Conservation (phyloP, 2,113 vertebrate species). For the Phyllostomus discolor region DNA sequence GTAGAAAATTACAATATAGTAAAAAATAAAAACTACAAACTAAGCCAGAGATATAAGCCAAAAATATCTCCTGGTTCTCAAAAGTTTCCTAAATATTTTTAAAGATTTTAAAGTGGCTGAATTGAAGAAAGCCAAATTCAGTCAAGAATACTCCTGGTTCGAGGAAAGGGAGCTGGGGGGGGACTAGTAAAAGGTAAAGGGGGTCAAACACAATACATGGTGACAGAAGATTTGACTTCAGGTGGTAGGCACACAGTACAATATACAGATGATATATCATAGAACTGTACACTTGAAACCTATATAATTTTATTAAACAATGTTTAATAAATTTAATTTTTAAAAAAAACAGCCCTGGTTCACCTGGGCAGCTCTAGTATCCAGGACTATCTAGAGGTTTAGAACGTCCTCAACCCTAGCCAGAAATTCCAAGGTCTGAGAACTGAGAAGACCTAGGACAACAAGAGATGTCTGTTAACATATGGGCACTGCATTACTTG, state of each 20-base stretch:
- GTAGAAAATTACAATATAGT: neutral
- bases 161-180: neutral
- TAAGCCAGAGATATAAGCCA: neutral
- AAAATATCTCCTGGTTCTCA: neutral
- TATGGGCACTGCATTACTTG: neutral
- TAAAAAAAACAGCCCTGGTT: neutral
- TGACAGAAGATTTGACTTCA: neutral
- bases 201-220: neutral
- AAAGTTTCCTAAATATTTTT: neutral
- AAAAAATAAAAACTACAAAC: neutral
- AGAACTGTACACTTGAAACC: neutral
- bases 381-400: neutral
- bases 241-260: neutral
- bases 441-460: neutral
- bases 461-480: neutral
- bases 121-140: neutral
- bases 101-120: neutral
- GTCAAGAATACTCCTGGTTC: neutral
- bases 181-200: neutral
- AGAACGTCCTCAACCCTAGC: neutral
- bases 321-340: neutral
- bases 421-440: neutral
- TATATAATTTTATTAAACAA: neutral
- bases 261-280: neutral
- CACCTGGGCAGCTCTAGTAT: neutral